Percentiles rank a stretch among this genome's conserved stretches.
phyloP scores from a whole-genome alignment of 2,888 invertebrate genomes.

The Unio delphinus region DNA sequence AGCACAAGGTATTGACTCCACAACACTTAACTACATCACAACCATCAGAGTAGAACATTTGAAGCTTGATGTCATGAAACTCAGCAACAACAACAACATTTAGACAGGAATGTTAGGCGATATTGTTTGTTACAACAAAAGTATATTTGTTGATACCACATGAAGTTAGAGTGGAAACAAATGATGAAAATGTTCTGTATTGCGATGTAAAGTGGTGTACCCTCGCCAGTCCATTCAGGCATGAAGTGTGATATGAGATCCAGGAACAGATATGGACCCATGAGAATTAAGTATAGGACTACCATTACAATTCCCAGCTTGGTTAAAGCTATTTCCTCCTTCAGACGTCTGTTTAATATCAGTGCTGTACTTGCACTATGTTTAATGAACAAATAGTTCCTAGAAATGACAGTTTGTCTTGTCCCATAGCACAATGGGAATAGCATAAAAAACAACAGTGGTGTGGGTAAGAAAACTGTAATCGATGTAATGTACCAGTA shows the following conservation, averaged over 20 bases:
- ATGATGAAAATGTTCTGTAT: slow-evolving; percentile 60
- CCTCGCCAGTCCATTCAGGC: slow-evolving; percentile 39
- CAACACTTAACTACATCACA: too few relatives aligned
- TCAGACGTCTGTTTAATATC: slow-evolving; percentile 54
- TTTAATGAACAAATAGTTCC: slow-evolving; percentile 52
- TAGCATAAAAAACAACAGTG: slow-evolving; percentile 55
- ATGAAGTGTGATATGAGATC: slow-evolving; percentile 49
- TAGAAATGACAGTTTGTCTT: slow-evolving; percentile 43
- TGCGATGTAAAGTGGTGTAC: slow-evolving; percentile 43
- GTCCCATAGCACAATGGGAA: slow-evolving; percentile 53
- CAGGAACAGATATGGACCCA: slow-evolving; percentile 59
- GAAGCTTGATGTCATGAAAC: too few relatives aligned
- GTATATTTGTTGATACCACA: slow-evolving; percentile 62
- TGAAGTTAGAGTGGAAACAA: slow-evolving; percentile 62
- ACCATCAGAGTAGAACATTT: too few relatives aligned
- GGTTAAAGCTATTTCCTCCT: slow-evolving; percentile 59
- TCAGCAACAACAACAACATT: slow-evolving; percentile 63
- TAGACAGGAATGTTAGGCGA: slow-evolving; percentile 55
- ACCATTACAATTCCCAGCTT: slow-evolving; percentile 59
- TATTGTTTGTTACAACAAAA: slow-evolving; percentile 66
- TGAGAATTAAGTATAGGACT: slow-evolving; percentile 56
- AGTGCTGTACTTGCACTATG: slow-evolving; percentile 52
- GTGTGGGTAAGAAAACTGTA: slow-evolving; percentile 62
- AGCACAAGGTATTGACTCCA: too few relatives aligned
- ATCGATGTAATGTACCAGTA: slow-evolving; percentile 67